A percentile compares a stretch with the other conserved stretches of the same genome.
phyloP scores from a whole-genome alignment of 2,113 vertebrate species.

The Electrona antarctica region DNA sequence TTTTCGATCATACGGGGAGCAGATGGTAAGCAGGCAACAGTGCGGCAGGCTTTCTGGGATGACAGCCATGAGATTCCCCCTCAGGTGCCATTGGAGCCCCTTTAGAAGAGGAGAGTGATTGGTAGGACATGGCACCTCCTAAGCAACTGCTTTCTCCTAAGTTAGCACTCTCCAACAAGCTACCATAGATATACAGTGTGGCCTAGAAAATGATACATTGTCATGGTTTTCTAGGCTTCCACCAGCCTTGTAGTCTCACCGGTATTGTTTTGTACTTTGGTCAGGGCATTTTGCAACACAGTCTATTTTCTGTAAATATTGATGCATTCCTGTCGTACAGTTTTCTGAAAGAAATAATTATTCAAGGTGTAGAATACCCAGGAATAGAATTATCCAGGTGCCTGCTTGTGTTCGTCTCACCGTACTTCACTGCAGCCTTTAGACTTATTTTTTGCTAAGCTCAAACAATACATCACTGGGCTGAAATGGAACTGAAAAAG shows the following conservation, averaged over 20 bases:
- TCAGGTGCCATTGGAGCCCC: slow-evolving; percentile 81
- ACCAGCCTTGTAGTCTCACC: no score
- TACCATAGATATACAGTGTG: slow-evolving; percentile 45
- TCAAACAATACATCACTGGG: slow-evolving; percentile 25
- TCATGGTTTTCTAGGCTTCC: background rate
- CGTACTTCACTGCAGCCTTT: background rate
- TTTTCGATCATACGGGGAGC: slow-evolving; percentile 80
- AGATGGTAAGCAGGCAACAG: slow-evolving; percentile 82
- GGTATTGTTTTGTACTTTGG: no score
- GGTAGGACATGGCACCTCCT: slow-evolving; percentile 76
- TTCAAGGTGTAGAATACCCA: background rate
- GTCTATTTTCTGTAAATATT: background rate
- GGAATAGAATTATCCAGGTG: background rate
- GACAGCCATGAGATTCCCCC: slow-evolving; percentile 83
- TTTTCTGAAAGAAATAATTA: background rate
- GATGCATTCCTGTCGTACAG: background rate
- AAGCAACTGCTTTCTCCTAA: slow-evolving; percentile 65
- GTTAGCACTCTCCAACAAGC: slow-evolving; percentile 60
- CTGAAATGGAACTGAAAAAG: slow-evolving; percentile 6
- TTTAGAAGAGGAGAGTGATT: slow-evolving; percentile 77
- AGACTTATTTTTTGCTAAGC: slow-evolving; percentile 28
- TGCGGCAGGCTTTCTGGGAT: slow-evolving; percentile 81
- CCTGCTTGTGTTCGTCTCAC: background rate
- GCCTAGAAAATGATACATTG: slow-evolving; percentile 11
- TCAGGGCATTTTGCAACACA: no score